These are phyloP conservation scores for Drosophila asahinai DNA, from an alignment of 1,140 invertebrate species.

Conservation along the genomic window DNA sequence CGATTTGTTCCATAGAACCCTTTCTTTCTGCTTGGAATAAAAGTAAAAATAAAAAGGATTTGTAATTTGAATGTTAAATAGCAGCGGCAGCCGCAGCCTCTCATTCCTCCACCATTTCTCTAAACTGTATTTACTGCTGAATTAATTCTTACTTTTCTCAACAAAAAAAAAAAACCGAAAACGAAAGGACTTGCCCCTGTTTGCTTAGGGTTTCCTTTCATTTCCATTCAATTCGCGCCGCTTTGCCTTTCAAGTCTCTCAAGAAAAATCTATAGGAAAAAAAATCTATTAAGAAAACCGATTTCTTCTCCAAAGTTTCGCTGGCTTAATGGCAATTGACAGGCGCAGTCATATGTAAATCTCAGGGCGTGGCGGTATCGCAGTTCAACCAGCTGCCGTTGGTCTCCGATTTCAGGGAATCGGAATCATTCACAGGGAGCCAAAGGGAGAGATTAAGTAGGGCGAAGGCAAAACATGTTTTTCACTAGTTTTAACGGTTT, in stretches of 20 bases:
- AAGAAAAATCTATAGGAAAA: conserved; percentile 40
- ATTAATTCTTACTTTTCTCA: conserved; percentile 76
- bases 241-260: conserved; percentile 44
- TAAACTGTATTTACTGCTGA: conserved; percentile 80
- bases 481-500: conserved; percentile 30
- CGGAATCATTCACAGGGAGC: conserved; percentile 13
- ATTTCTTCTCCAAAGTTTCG: conserved; percentile 53
- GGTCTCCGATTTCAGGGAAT: conserved; percentile 49
- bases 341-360: conserved; percentile 80
- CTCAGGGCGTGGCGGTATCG: conserved; percentile 38
- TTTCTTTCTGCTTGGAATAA: conserved; percentile 14
- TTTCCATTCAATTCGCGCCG: conserved; percentile 42
- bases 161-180: conserved; percentile 9
- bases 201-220: conserved; percentile 74
- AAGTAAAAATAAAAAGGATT: conserved; percentile 61
- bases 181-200: conserved; percentile 54
- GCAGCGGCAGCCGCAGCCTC: conserved; percentile 35
- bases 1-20: conserved; percentile 60
- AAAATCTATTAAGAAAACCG: conserved; percentile 66
- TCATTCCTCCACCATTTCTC: conserved; percentile 23
- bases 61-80: conserved; percentile 84
- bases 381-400: conserved; percentile 36
- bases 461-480: conserved; percentile 34
- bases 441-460: conserved; percentile 26
- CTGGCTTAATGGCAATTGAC: conserved; percentile 71